A percentile compares a stretch with the other conserved stretches of the same genome.
Evolutionary conservation across 2,797 vertebrate genomes (phyloP).

Genomic region (Dicrostonyx torquatus): DNA sequence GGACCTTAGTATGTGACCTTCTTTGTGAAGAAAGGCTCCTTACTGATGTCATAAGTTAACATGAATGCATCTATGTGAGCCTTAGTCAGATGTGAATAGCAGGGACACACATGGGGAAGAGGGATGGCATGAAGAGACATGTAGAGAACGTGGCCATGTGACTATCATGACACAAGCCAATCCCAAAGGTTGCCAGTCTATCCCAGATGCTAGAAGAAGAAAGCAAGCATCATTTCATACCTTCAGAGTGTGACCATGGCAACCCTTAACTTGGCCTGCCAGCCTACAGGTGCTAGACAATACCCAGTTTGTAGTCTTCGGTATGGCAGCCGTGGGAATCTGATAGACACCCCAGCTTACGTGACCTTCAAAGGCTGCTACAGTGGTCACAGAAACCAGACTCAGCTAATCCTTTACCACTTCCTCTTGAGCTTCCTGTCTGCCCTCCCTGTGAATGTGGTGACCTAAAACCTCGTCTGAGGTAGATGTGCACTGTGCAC

Average conservation of each 20-base stretch:
- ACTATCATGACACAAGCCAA: not conserved
- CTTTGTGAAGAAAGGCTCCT: not conserved
- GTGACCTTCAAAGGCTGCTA: not conserved
- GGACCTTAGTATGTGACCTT: not conserved
- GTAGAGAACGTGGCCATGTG: not conserved
- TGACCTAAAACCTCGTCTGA: not conserved
- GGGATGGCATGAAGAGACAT: not conserved
- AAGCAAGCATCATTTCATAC: not conserved
- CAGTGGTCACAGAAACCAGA: not conserved
- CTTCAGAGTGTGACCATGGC: not conserved
- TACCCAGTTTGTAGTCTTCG: not conserved
- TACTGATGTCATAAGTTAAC: not conserved
- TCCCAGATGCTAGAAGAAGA: not conserved
- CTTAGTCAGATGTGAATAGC: not conserved
- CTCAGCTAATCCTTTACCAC: not conserved
- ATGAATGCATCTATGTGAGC: not conserved
- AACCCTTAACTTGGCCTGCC: not conserved
- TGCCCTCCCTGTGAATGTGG: not conserved
- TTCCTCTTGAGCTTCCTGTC: constrained; percentile 19
- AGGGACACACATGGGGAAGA: not conserved
- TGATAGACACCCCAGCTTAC: fast-evolving
- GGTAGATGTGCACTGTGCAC: fast-evolving
- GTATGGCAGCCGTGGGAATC: not conserved
- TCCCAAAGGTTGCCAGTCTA: not conserved
- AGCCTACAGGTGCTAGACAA: not conserved